Evolutionary conservation across 2,113 vertebrate genomes (phyloP).

Genomic region (Epinephelus lanceolatus): DNA sequence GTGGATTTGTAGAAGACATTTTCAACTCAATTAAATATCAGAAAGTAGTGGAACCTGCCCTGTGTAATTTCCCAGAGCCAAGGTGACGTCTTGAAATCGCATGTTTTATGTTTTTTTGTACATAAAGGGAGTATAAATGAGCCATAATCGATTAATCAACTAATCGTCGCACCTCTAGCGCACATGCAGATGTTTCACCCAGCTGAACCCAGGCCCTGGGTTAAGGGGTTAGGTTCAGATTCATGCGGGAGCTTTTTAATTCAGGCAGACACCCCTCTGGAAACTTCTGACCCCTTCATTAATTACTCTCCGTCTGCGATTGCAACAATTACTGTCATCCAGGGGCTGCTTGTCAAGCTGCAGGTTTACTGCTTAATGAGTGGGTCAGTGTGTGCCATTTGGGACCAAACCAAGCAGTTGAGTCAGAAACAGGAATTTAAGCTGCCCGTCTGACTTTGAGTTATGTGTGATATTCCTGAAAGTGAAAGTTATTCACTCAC

Average conservation of each 20-base stretch:
- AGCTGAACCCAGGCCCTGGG: slow-evolving; percentile 29
- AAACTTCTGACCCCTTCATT: slow-evolving; percentile 77
- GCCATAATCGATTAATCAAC: too few species aligned
- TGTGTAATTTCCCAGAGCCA: too few species aligned
- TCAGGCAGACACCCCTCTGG: slow-evolving; percentile 68
- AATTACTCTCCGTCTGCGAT: slow-evolving; percentile 72
- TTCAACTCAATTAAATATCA: neutral
- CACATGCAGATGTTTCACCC: neutral
- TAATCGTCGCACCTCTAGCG: too few species aligned
- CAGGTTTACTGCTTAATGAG: slow-evolving; percentile 81
- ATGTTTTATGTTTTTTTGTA: too few species aligned
- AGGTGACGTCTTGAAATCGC: too few species aligned
- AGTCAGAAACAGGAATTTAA: slow-evolving; percentile 65
- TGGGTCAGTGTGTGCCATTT: slow-evolving; percentile 65
- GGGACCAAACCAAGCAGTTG: slow-evolving; percentile 69
- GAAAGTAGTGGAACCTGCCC: too few species aligned
- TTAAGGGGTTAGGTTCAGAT: slow-evolving; percentile 50
- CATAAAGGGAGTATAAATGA: too few species aligned
- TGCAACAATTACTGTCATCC: slow-evolving; percentile 79
- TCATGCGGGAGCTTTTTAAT: slow-evolving; percentile 62
- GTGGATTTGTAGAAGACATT: neutral
- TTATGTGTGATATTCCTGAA: slow-evolving; percentile 63
- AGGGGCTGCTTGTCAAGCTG: slow-evolving; percentile 74
- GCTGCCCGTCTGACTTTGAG: slow-evolving; percentile 49
- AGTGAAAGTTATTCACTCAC: slow-evolving; percentile 50